These are phyloP conservation scores for Protula sp. DNA, from an alignment of 2,888 invertebrate genomes.

Conservation along the genomic window DNA sequence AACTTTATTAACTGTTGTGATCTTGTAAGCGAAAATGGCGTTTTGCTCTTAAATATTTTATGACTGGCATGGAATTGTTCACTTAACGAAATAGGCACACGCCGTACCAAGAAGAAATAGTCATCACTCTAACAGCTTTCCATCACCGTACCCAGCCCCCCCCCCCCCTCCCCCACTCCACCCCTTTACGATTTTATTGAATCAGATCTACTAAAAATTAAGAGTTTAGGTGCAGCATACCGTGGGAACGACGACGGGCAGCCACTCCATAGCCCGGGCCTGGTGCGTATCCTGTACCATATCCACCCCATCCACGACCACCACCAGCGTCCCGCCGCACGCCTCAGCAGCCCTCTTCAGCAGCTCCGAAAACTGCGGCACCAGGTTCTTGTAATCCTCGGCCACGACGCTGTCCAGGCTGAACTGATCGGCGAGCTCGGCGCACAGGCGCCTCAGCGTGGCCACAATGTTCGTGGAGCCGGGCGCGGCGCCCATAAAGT, in stretches of 20 bases:
- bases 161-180: no score
- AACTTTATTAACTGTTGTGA: no score
- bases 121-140: no score
- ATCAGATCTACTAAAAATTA: no score
- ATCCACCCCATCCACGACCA: constrained; percentile 53
- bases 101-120: no score
- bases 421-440: constrained; percentile 37
- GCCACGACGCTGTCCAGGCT: constrained; percentile 32
- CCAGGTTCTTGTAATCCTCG: constrained; percentile 43
- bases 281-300: constrained; percentile 42
- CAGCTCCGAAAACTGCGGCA: constrained; percentile 35
- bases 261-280: constrained; percentile 47
- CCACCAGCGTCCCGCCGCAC: constrained; percentile 28
- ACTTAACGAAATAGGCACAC: no score
- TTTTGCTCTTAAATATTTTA: no score
- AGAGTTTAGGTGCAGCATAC: no score
- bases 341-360: constrained; percentile 15
- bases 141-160: no score
- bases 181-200: no score
- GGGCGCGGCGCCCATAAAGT: constrained; percentile 47
- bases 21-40: no score
- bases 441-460: constrained; percentile 37
- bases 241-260: constrained; percentile 45
- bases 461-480: constrained; percentile 43
- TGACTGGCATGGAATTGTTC: no score